Percentiles rank a stretch among this genome's conserved stretches.
These are phyloP conservation scores for Griposia aprilina DNA, from an alignment of 2,888 invertebrate species.

Conservation along the genomic window DNA sequence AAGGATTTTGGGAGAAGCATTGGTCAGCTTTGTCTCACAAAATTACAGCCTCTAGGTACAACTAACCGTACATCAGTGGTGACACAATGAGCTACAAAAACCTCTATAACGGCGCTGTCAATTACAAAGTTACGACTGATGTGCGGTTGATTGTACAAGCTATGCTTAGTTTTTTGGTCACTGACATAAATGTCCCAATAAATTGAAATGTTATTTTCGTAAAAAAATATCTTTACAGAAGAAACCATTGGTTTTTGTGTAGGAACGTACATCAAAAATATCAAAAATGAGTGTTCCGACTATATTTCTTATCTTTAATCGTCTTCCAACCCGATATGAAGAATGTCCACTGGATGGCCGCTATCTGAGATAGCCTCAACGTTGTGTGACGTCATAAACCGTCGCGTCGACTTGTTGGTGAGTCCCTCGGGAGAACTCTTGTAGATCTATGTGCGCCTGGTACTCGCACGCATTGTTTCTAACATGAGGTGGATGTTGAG, in stretches of 20 bases:
- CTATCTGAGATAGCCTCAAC: conserved; percentile 48
- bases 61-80: neutral
- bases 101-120: neutral
- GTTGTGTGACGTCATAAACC: conserved; percentile 61
- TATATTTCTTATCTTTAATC: conserved; percentile 6
- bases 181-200: neutral
- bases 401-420: conserved; percentile 46
- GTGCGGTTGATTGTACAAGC: neutral
- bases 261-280: neutral
- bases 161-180: neutral
- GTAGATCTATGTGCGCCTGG: conserved; percentile 48
- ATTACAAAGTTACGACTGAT: neutral
- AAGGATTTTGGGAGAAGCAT: conserved; percentile 1
- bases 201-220: too few relatives aligned
- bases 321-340: conserved; percentile 23
- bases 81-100: neutral
- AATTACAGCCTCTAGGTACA: neutral
- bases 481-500: neutral
- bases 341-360: conserved; percentile 21
- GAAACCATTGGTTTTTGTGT: neutral
- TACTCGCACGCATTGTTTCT: conserved; percentile 40
- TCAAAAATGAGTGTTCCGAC: neutral
- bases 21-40: neutral
- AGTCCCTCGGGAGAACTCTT: conserved; percentile 52
- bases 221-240: neutral